phyloP scores from a whole-genome alignment of 2,113 vertebrate genomes.

The Rhodinocichla rosea region DNA sequence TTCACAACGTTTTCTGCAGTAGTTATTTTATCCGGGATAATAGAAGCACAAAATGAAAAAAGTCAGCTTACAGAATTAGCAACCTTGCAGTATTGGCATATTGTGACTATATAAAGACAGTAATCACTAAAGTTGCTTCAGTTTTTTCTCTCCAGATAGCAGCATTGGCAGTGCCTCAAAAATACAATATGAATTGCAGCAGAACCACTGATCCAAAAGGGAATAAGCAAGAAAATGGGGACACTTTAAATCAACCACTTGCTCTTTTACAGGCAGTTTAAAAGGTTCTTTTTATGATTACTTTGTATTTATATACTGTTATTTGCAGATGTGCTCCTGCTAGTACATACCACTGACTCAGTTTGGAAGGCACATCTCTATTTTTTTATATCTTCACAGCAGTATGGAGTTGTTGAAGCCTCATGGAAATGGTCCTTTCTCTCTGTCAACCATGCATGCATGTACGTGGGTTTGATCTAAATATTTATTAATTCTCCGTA shows the following conservation, averaged over 20 bases:
- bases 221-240: background rate
- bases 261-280: background rate
- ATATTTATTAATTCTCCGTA: background rate
- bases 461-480: background rate
- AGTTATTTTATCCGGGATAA: background rate
- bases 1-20: background rate
- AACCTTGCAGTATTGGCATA: background rate
- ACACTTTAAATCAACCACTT: background rate
- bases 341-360: background rate
- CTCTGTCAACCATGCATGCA: background rate
- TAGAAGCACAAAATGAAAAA: background rate
- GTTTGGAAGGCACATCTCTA: background rate
- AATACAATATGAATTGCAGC: background rate
- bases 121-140: background rate
- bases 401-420: background rate
- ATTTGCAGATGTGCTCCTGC: background rate
- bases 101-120: constrained; percentile 22
- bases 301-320: background rate
- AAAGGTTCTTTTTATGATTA: background rate
- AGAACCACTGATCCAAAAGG: background rate
- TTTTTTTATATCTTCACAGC: background rate
- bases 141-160: constrained; percentile 10
- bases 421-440: background rate
- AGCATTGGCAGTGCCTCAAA: background rate
- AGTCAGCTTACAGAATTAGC: background rate